A percentile compares a stretch with the other conserved stretches of the same genome.
phyloP scores from a whole-genome alignment of 2,888 invertebrate species.

The Drosophila rubida region DNA sequence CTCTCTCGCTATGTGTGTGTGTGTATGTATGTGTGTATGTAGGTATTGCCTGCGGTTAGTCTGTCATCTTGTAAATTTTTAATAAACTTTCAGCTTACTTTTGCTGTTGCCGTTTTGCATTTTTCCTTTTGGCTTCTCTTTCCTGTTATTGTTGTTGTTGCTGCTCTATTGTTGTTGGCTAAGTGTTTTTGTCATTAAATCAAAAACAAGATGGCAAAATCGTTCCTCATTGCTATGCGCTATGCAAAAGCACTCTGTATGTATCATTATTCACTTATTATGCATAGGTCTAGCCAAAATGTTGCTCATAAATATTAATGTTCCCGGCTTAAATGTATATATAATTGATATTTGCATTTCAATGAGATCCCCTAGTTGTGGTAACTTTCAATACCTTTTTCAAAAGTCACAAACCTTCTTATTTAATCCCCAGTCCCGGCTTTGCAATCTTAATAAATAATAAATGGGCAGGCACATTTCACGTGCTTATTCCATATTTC shows the following conservation, averaged over 20 bases:
- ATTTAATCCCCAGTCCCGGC: background rate
- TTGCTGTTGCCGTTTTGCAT: constrained; percentile 36
- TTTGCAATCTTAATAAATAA: constrained; percentile 2
- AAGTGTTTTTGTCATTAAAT: constrained; percentile 48
- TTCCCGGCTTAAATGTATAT: constrained; percentile 23
- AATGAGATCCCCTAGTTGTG: too few relatives aligned
- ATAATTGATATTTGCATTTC: constrained; percentile 26
- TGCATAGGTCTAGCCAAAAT: constrained; percentile 37
- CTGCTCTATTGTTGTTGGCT: constrained; percentile 17
- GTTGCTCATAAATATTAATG: constrained; percentile 53
- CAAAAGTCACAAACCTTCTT: background rate
- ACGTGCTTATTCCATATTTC: constrained; percentile 53
- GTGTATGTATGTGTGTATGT: constrained; percentile 16
- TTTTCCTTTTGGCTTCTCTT: constrained; percentile 24
- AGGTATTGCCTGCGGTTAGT: constrained; percentile 40
- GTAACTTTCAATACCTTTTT: too few relatives aligned
- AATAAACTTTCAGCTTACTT: constrained; percentile 69
- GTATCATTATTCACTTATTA: constrained; percentile 32
- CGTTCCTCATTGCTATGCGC: constrained; percentile 13
- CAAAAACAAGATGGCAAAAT: constrained; percentile 15
- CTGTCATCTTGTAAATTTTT: constrained; percentile 69
- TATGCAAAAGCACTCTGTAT: background rate
- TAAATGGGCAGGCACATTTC: constrained; percentile 3
- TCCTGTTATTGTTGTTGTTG: constrained; percentile 17
- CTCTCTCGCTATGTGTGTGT: background rate